These are phyloP conservation scores for Pomacea maculata DNA, from an alignment of 1,140 invertebrate species.

Conservation along the genomic window DNA sequence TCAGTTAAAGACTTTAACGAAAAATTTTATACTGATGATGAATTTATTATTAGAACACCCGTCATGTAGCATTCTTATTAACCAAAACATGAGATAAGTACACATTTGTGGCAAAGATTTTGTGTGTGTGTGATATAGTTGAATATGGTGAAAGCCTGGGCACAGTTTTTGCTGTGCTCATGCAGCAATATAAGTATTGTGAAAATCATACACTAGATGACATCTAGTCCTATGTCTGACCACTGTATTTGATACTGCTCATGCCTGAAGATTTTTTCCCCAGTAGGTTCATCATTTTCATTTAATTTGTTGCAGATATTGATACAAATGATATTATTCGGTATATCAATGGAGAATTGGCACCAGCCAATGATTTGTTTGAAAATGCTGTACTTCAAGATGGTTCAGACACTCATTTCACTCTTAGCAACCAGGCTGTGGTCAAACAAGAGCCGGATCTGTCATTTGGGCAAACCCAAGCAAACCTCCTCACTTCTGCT, in stretches of 20 bases:
- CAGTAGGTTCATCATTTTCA: neutral
- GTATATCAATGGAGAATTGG: slow-evolving; percentile 50
- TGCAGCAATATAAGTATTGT: neutral
- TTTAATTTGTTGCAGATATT: slow-evolving; percentile 5
- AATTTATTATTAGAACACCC: too few species aligned
- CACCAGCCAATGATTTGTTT: slow-evolving; percentile 29
- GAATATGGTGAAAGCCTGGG: too few species aligned
- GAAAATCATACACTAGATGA: neutral
- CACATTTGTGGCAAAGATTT: too few species aligned
- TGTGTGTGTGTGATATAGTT: too few species aligned
- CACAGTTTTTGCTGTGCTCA: neutral
- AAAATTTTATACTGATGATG: too few species aligned
- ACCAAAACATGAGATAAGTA: too few species aligned
- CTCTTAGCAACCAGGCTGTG: slow-evolving; percentile 20
- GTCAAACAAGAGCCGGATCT: slow-evolving; percentile 44
- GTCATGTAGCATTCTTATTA: too few species aligned
- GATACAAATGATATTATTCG: slow-evolving; percentile 54
- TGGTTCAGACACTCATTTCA: neutral
- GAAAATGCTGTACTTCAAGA: slow-evolving; percentile 14
- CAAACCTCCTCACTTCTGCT: slow-evolving; percentile 27
- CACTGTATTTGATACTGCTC: neutral
- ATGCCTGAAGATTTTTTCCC: neutral
- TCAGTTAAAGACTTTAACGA: too few species aligned
- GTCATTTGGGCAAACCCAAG: slow-evolving; percentile 15
- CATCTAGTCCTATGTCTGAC: neutral